Percentiles rank a stretch among this genome's conserved stretches.
Conservation (phyloP, 2,797 vertebrate genomes). For the Loris lydekkerianus region DNA sequence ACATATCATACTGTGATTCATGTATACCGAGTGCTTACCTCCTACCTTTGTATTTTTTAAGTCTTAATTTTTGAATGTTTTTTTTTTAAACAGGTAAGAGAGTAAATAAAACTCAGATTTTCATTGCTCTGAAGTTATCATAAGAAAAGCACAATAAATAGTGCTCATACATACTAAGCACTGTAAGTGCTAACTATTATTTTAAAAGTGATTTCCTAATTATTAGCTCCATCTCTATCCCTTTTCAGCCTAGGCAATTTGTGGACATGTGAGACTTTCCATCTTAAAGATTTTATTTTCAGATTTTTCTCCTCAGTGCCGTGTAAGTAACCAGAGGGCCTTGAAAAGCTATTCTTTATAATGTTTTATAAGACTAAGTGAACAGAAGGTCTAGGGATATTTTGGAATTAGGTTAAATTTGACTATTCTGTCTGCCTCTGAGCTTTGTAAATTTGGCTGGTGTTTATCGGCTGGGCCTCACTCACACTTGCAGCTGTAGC, state of each 20-base stretch:
- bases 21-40: constrained; percentile 1
- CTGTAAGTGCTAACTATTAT: not conserved
- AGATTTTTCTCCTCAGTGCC: constrained; percentile 57
- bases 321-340: constrained; percentile 67
- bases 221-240: constrained; percentile 53
- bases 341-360: constrained; percentile 68
- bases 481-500: constrained; percentile 79
- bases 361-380: constrained; percentile 77
- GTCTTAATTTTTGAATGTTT: constrained; percentile 70
- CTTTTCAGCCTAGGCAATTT: constrained; percentile 78
- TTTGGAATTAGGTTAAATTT: constrained; percentile 75
- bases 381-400: constrained; percentile 67
- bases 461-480: constrained; percentile 80
- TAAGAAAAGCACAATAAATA: constrained; percentile 70
- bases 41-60: constrained; percentile 1
- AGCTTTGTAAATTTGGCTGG: constrained; percentile 75
- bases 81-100: not conserved
- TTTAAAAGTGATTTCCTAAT: constrained; percentile 57
- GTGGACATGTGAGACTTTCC: constrained; percentile 74
- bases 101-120: constrained; percentile 36
- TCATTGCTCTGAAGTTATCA: constrained; percentile 66
- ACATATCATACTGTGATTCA: not conserved
- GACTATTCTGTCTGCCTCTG: constrained; percentile 77
- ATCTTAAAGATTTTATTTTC: constrained; percentile 75
- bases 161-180: not conserved